Percentiles rank a stretch among this genome's conserved stretches.
These are phyloP conservation scores for Agelas oroides DNA, from an alignment of 37 sponge, comb jelly and placozoan species.

Conservation along the genomic window DNA sequence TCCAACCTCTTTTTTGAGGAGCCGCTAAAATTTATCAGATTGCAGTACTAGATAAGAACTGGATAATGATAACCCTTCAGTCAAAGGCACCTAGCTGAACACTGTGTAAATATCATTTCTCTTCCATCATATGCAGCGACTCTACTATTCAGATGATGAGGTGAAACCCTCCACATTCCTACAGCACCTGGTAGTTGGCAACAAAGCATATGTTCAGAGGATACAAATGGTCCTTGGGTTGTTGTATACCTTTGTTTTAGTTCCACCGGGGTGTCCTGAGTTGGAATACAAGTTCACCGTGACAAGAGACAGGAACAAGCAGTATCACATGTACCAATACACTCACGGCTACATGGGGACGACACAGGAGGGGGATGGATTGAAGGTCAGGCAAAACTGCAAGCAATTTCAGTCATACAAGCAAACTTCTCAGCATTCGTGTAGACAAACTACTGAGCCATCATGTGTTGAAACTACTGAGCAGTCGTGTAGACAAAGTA, in stretches of 20 bases:
- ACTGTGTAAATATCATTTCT: too few species aligned
- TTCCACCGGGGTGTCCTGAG: not conserved
- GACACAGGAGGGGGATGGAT: not conserved
- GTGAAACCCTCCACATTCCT: not conserved
- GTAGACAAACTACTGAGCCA: too few species aligned
- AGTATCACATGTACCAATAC: slow-evolving; percentile 28
- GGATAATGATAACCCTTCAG: too few species aligned
- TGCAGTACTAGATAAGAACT: too few species aligned
- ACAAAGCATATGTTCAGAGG: not conserved
- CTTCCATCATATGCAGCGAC: not conserved
- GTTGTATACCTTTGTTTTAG: not conserved
- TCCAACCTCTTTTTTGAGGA: too few species aligned
- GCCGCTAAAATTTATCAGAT: too few species aligned
- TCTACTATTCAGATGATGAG: slow-evolving; percentile 16
- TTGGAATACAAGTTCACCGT: slow-evolving; percentile 6
- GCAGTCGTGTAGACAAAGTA: too few species aligned
- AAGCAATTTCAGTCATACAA: too few species aligned
- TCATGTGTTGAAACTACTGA: too few species aligned
- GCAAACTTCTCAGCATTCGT: too few species aligned
- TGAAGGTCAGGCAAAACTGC: too few species aligned
- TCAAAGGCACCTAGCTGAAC: too few species aligned
- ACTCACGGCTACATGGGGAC: not conserved
- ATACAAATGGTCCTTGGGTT: slow-evolving; percentile 24
- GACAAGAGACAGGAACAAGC: slow-evolving; percentile 36
- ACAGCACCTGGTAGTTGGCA: not conserved